Evolutionary conservation across 2,113 vertebrate species (phyloP), one percentile per base, ranked within the genome.

Genomic region (Eurystomus gularis): DNA sequence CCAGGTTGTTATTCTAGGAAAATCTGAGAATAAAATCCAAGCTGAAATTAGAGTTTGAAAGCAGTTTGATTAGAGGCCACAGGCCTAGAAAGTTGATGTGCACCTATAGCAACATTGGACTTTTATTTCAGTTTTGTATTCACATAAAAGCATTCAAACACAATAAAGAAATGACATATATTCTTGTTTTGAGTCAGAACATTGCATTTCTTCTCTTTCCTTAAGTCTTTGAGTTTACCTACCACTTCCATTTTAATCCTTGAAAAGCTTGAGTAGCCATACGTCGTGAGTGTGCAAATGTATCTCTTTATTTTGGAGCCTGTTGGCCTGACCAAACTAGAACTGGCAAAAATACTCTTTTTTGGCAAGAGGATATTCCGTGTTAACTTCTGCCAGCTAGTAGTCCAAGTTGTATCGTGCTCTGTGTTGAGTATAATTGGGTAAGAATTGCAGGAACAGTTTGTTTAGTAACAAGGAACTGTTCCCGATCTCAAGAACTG

Each of bases 101-200:
- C 0, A 48, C 7, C 14, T 3, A 6, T 13, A 65, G 24, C 17
- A 69, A 17, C 16, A 42, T 0, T 60, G 13, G 42, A 64, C 44
- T 73, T 86, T 1, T 37, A 60, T n/a, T 31, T 52, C 33, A 51
- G 9, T 75, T 78, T 82, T 91, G 9, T 51, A 48, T 48, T 81
- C 8, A 40, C 10, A 13, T 24, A 48, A 64, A 88, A 71, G 3
- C 33, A 51, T 71, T 84, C 15, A 64, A 71, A 93, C 24, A 7
- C 18, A 44, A 72, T 79, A 49, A 80, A 75, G 11, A 84, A 90
- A 75, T 31, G 1, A 81, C 8, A 13, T 23, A 1, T 31, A 9
- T 51, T 58, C 37, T 75, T 60, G 6, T 39, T 93, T 92, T 71
- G 55, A 55, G 24, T 51, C 9, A 62, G 31, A 25, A 33, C 71